phyloP scores from a whole-genome alignment of 2,113 vertebrate species.

The Acrocephalus arundinaceus region DNA sequence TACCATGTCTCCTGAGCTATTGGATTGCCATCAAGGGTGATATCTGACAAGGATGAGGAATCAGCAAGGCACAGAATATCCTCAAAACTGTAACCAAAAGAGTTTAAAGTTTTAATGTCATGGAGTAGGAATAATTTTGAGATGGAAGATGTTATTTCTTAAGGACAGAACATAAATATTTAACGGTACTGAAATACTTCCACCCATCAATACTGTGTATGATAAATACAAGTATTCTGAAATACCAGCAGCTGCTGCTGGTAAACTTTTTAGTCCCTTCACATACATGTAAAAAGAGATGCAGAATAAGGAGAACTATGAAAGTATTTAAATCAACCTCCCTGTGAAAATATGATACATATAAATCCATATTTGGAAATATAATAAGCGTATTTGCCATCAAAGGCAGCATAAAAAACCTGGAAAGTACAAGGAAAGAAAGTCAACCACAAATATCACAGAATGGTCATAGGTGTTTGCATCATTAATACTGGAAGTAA shows the following conservation, averaged over 20 bases:
- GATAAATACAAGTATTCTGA: background rate
- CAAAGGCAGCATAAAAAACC: background rate
- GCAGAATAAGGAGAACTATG: background rate
- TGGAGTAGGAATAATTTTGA: background rate
- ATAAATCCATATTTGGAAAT: background rate
- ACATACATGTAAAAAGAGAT: background rate
- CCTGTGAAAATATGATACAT: background rate
- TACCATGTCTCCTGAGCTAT: constrained; percentile 99
- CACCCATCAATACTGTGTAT: background rate
- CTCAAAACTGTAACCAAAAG: constrained; percentile 81
- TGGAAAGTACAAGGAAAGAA: background rate
- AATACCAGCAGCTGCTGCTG: background rate
- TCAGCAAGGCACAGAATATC: constrained; percentile 90
- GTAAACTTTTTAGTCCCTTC: background rate
- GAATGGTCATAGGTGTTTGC: background rate
- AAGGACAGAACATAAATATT: background rate
- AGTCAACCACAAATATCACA: background rate
- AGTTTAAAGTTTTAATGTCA: constrained; percentile 54
- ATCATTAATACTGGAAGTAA: background rate
- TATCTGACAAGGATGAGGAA: constrained; percentile 87
- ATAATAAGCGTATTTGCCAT: background rate
- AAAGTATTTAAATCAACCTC: background rate
- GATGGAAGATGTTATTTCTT: background rate
- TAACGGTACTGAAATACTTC: background rate
- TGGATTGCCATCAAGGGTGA: constrained; percentile 98